Evolutionary conservation across 2,113 vertebrate genomes (phyloP), one percentile per base, ranked within the genome.

Genomic region (Bungarus multicinctus): DNA sequence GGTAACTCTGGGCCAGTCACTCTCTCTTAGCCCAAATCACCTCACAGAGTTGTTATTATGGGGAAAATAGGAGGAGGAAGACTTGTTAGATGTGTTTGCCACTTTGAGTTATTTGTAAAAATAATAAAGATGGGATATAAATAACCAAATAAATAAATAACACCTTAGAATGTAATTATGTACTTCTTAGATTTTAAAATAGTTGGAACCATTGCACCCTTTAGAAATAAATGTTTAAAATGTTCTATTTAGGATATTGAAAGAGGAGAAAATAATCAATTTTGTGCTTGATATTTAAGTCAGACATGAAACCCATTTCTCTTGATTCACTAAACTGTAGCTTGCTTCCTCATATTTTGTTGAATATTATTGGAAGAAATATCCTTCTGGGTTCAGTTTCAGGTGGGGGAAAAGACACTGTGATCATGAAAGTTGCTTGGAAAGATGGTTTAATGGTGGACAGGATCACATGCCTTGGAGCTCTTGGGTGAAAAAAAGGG

Each of bases 81-180:
- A 14, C 64, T 69, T 69, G 64, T 69, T n/a, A 69, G 64, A n/a
- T 34, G 30, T 34, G 14, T 16, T 34, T 34, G 30, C 64, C 14
- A 18, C 30, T 5, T 69, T 69, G 30, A 69, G 30, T 69, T 69
- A n/a, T 34, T 69, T 69, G 12, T 69, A 14, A 69, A 34, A 69
- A 69, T 34, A 69, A 34, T 69, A 69, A 34, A 69, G 5, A 5
- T 69, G 9, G 25, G 25, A 5, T 69, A 6, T 69, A 69, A 34
- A 69, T 69, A 69, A n/a, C 60, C 25, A 60, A 60, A 60, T 6
- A 69, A 69, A 69, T 69, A 69, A n/a, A n/a, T 69, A 69, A 69
- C 57, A 60, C 89, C 3, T 92, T 85, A 92, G 91, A 54, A 27
- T 64, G 93, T 69, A 94, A 9, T 43, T 92, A 64, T 94, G 87